Conservation (phyloP, 2,113 vertebrate species). For the Kryptolebias marmoratus region DNA sequence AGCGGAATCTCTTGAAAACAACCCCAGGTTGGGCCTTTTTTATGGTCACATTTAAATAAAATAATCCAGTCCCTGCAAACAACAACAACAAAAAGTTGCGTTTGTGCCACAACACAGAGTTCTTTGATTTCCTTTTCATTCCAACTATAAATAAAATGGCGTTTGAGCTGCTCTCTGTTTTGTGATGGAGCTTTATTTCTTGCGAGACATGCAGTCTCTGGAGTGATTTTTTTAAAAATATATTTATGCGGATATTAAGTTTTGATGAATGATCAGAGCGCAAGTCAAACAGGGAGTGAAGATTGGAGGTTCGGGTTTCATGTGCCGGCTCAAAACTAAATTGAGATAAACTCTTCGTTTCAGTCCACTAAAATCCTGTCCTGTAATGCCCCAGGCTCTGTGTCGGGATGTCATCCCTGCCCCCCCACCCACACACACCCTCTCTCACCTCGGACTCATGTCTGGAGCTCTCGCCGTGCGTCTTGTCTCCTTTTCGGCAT, state of each 20-base stretch:
- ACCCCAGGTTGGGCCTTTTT: neutral
- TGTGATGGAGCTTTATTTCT: neutral
- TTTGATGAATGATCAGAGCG: no score
- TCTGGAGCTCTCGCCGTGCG: slow-evolving; percentile 76
- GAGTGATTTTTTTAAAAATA: neutral
- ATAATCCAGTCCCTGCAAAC: no score
- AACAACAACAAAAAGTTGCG: no score
- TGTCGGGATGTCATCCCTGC: slow-evolving; percentile 22
- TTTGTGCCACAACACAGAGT: no score
- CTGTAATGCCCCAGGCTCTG: slow-evolving; percentile 7
- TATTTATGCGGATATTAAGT: neutral
- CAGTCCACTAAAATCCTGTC: neutral
- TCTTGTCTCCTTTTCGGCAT: slow-evolving; percentile 64
- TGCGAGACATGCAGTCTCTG: no score
- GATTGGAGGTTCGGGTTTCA: slow-evolving; percentile 4
- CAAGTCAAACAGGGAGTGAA: neutral
- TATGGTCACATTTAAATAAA: neutral
- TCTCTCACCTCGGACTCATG: slow-evolving; percentile 82
- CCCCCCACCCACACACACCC: neutral
- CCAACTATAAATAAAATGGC: no score
- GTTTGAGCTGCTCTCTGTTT: neutral
- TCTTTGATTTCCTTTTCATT: no score
- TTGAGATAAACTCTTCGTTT: neutral
- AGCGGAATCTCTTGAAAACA: neutral
- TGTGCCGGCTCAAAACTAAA: neutral